A percentile compares a stretch with the other conserved stretches of the same genome.
phyloP scores from a whole-genome alignment of 2,888 invertebrate genomes.

The Eupithecia vulgata region DNA sequence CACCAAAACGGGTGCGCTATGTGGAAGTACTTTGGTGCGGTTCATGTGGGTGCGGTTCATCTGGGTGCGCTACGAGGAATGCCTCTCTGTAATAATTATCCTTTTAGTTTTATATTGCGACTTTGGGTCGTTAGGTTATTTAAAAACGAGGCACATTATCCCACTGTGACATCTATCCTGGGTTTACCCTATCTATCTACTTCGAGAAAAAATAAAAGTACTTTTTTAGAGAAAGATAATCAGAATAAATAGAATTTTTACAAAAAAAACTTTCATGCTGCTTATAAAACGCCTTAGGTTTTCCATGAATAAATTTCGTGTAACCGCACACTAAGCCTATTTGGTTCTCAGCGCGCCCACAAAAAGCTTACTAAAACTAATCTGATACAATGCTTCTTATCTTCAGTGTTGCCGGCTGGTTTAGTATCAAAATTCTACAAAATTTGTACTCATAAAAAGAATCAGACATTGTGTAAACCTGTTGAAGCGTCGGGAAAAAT shows the following conservation, averaged over 20 bases:
- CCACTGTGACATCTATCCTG: too few species aligned
- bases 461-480: too few species aligned
- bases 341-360: constrained; percentile 28
- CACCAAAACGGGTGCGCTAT: too few species aligned
- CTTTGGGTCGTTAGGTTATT: too few species aligned
- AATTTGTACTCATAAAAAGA: neutral
- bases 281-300: constrained; percentile 6
- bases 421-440: neutral
- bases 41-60: too few species aligned
- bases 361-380: constrained; percentile 34
- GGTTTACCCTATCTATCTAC: too few species aligned
- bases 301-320: constrained; percentile 33
- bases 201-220: neutral
- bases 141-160: too few species aligned
- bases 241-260: neutral
- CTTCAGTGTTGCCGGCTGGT: constrained; percentile 8
- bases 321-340: constrained; percentile 17
- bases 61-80: too few species aligned
- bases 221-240: neutral
- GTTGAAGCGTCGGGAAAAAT: too few species aligned
- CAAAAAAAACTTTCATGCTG: neutral
- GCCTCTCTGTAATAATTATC: too few species aligned
- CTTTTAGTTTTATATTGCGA: too few species aligned
- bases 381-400: constrained; percentile 23
- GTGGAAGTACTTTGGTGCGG: too few species aligned